Evolutionary conservation across 2,113 vertebrate genomes (phyloP).

Genomic region (Alethe diademata): DNA sequence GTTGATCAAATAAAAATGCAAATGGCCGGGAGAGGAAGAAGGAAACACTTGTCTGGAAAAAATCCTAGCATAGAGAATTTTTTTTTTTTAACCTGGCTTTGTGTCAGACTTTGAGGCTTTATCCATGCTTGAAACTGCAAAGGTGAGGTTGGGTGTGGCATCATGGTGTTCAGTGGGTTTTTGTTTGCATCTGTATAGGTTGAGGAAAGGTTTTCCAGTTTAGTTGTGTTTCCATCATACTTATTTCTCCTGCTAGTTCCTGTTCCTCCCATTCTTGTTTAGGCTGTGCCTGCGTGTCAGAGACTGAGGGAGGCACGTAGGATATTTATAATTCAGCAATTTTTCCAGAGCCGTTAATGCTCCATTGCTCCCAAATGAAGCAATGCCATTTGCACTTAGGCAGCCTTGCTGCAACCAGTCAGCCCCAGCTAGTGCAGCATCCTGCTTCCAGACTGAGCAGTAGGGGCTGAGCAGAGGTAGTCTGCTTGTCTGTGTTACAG

Average conservation of each 20-base stretch:
- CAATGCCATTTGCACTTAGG: background rate
- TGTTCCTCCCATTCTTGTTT: background rate
- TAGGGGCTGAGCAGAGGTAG: background rate
- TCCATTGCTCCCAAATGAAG: background rate
- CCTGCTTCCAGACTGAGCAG: background rate
- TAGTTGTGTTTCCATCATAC: background rate
- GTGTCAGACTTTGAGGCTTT: background rate
- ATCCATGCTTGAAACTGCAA: background rate
- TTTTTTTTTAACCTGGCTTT: background rate
- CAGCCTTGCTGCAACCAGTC: background rate
- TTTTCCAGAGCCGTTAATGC: background rate
- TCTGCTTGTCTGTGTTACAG: background rate
- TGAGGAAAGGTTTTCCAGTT: background rate
- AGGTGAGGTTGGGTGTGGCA: background rate
- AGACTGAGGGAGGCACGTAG: background rate
- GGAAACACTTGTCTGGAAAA: background rate
- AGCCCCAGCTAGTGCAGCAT: background rate
- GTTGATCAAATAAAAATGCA: background rate
- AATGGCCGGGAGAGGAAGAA: background rate
- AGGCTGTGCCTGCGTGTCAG: background rate
- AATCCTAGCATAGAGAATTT: background rate
- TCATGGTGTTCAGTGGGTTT: background rate
- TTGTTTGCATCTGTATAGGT: fast-evolving
- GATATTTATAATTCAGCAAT: background rate
- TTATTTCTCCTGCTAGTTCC: background rate